Percentiles rank a stretch among this genome's conserved stretches.
Evolutionary conservation across 2,888 invertebrate genomes (phyloP).

Genomic region (Eucriotettix oculatus): DNA sequence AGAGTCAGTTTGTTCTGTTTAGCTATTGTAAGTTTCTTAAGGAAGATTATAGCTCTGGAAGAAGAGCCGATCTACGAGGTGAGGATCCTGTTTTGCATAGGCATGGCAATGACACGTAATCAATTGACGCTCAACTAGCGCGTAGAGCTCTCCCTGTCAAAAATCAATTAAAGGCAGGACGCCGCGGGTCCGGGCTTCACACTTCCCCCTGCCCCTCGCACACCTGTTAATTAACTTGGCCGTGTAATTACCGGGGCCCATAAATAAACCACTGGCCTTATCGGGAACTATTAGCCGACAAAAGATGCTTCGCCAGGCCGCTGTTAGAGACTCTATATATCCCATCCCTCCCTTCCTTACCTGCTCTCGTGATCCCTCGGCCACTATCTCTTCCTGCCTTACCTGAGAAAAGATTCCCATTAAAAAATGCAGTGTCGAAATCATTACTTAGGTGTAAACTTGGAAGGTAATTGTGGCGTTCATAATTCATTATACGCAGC

Average conservation of each 20-base stretch:
- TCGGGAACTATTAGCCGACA: conserved; percentile 3
- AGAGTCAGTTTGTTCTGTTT: too few species aligned
- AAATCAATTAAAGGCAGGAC: background rate
- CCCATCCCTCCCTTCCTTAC: conserved; percentile 1
- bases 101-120: too few species aligned
- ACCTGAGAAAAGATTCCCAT: conserved; percentile 13
- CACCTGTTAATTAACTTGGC: conserved; percentile 31
- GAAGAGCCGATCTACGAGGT: too few species aligned
- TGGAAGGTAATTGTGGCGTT: conserved; percentile 27
- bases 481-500: conserved; percentile 25
- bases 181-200: background rate
- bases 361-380: background rate
- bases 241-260: conserved; percentile 33
- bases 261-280: conserved; percentile 25
- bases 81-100: too few species aligned
- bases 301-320: conserved; percentile 2
- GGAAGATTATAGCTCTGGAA: too few species aligned
- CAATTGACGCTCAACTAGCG: too few species aligned
- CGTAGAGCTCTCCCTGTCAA: background rate
- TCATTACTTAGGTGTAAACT: conserved; percentile 34
- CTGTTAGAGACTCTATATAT: background rate
- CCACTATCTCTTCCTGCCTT: background rate
- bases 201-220: background rate
- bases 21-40: too few species aligned
- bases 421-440: conserved; percentile 33